Percentiles rank a stretch among this genome's conserved stretches.
Conservation (phyloP, 1,140 invertebrate species). For the Sipha flava region DNA sequence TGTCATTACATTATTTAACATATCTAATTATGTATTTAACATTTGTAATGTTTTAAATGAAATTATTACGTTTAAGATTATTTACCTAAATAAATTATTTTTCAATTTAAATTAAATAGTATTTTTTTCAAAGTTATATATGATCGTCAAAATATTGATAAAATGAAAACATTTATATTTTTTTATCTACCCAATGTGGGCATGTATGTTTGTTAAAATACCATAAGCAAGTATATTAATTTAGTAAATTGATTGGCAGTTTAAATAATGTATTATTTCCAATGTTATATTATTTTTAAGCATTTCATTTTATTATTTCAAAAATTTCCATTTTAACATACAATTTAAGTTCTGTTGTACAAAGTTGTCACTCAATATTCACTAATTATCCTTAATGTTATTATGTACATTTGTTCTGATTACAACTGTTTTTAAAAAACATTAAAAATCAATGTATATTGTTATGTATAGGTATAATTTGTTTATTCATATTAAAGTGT, state of each 20-base stretch:
- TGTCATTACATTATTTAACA: neutral
- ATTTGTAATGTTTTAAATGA: neutral
- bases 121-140: neutral
- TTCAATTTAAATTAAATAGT: neutral
- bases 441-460: neutral
- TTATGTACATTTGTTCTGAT: neutral
- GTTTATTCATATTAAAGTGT: neutral
- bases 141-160: neutral
- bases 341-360: neutral
- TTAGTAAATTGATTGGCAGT: neutral
- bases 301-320: neutral
- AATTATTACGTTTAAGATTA: slow-evolving; percentile 19
- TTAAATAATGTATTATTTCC: neutral
- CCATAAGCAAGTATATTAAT: neutral
- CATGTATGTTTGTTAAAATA: slow-evolving; percentile 6
- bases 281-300: neutral
- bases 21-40: neutral
- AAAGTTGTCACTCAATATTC: neutral
- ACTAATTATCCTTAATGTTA: neutral
- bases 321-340: neutral
- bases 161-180: neutral
- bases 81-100: neutral
- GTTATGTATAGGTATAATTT: neutral
- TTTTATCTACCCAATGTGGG: neutral
- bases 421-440: neutral